Percentiles rank a stretch among this genome's conserved stretches.
Evolutionary conservation across 2,888 invertebrate species (phyloP).

Genomic region (Athetis lepigone): DNA sequence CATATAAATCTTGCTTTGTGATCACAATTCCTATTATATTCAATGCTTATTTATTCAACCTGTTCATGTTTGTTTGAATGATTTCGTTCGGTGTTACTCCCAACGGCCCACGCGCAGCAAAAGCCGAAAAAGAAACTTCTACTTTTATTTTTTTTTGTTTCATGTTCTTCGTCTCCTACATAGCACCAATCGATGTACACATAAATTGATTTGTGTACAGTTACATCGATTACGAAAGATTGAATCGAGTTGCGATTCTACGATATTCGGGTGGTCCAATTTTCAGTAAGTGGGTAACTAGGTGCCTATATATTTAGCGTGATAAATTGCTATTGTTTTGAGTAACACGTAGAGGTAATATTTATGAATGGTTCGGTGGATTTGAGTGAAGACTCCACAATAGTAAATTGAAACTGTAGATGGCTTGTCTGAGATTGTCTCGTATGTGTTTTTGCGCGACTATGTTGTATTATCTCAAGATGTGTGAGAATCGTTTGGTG

Average conservation of each 20-base stretch:
- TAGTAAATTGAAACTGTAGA: conserved; percentile 41
- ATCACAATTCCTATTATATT: conserved; percentile 59
- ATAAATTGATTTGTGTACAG: conserved; percentile 72
- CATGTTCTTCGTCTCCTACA: conserved; percentile 66
- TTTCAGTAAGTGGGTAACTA: conserved; percentile 55
- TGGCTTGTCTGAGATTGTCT: conserved; percentile 3
- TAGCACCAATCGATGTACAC: conserved; percentile 51
- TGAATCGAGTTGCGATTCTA: conserved; percentile 68
- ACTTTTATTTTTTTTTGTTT: conserved; percentile 71
- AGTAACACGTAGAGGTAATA: conserved; percentile 45
- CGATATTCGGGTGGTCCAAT: conserved; percentile 57
- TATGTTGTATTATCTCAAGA: conserved; percentile 34
- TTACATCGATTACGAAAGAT: conserved; percentile 73
- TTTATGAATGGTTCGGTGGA: conserved; percentile 42
- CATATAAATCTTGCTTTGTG: conserved; percentile 60
- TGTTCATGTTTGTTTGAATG: conserved; percentile 83
- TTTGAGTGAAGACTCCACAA: conserved; percentile 13
- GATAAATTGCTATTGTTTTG: conserved; percentile 51
- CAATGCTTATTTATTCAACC: conserved; percentile 80
- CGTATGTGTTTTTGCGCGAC: conserved; percentile 32
- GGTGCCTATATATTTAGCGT: conserved; percentile 44
- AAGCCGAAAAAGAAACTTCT: conserved; percentile 71
- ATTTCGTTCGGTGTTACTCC: conserved; percentile 77
- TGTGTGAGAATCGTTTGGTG: conserved; percentile 40
- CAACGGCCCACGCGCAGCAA: conserved; percentile 74